Percentiles rank a stretch among this genome's conserved stretches.
These are phyloP conservation scores for Polietes domitor DNA, from an alignment of 2,888 invertebrate species.

Conservation along the genomic window DNA sequence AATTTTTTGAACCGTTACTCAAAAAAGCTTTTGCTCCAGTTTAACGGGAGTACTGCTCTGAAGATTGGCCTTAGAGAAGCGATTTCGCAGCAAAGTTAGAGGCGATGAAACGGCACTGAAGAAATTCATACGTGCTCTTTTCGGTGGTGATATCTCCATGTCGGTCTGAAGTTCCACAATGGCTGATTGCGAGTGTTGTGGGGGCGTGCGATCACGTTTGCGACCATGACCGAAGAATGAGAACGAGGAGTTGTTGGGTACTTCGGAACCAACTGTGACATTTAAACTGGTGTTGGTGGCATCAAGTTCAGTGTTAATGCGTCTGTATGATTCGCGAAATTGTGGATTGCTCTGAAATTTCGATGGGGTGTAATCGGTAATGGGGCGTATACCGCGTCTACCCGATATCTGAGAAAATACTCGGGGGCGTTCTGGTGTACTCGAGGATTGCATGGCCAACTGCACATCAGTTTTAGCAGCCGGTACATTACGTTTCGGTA, in stretches of 20 bases:
- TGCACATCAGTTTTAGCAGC: constrained; percentile 71
- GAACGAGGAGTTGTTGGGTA: constrained; percentile 77
- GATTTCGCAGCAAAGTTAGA: constrained; percentile 76
- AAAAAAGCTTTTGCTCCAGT: constrained; percentile 67
- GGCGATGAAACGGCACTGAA: constrained; percentile 77
- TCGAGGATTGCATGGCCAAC: constrained; percentile 64
- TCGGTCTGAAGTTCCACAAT: constrained; percentile 73
- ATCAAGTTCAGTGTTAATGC: constrained; percentile 77
- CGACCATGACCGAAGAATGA: constrained; percentile 78
- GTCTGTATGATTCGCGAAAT: constrained; percentile 75
- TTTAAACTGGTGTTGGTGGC: constrained; percentile 78
- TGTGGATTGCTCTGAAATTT: constrained; percentile 72
- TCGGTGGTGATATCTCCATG: constrained; percentile 76
- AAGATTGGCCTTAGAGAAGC: constrained; percentile 76
- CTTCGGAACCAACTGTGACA: constrained; percentile 79
- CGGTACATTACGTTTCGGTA: constrained; percentile 40
- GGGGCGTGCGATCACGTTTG: constrained; percentile 78
- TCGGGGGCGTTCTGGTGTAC: constrained; percentile 72
- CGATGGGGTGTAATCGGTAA: constrained; percentile 72
- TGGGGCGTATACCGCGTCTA: constrained; percentile 76
- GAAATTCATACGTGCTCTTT: constrained; percentile 77
- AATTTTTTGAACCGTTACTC: no score
- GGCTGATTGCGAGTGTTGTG: constrained; percentile 70
- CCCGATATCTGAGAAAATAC: constrained; percentile 77
- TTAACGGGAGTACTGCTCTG: constrained; percentile 75